A percentile compares a stretch with the other conserved stretches of the same genome.
Conservation (phyloP, 2,797 vertebrate genomes). For the Enteromius afrohamiltoni region DNA sequence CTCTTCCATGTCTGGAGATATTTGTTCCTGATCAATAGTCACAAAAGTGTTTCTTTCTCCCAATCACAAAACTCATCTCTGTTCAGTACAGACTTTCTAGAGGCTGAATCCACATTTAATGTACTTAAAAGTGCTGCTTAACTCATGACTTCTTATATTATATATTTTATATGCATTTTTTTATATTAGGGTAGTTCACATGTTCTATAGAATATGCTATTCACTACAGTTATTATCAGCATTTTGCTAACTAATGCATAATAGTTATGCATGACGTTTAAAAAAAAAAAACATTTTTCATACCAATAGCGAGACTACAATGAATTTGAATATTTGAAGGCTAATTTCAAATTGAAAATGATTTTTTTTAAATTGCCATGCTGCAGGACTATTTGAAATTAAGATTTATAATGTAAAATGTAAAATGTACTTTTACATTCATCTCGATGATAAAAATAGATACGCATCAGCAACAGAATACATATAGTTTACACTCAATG, state of each 20-base stretch:
- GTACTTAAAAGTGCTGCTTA: neutral
- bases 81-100: neutral
- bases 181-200: neutral
- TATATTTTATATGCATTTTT: neutral
- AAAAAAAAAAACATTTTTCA: neutral
- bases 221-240: neutral
- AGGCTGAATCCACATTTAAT: neutral
- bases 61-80: neutral
- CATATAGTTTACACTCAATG: neutral
- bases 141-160: neutral
- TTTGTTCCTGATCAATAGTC: constrained; percentile 35
- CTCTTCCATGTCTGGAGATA: constrained; percentile 18
- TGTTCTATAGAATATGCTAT: neutral
- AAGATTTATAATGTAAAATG: neutral
- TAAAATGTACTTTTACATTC: neutral
- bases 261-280: neutral
- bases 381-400: neutral
- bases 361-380: no score
- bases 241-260: neutral
- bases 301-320: neutral
- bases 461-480: neutral
- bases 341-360: neutral
- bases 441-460: neutral
- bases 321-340: neutral
- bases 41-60: constrained; percentile 17